These are phyloP conservation scores for Ceyx margarethae DNA, from an alignment of 2,113 vertebrate genomes.

Conservation along the genomic window DNA sequence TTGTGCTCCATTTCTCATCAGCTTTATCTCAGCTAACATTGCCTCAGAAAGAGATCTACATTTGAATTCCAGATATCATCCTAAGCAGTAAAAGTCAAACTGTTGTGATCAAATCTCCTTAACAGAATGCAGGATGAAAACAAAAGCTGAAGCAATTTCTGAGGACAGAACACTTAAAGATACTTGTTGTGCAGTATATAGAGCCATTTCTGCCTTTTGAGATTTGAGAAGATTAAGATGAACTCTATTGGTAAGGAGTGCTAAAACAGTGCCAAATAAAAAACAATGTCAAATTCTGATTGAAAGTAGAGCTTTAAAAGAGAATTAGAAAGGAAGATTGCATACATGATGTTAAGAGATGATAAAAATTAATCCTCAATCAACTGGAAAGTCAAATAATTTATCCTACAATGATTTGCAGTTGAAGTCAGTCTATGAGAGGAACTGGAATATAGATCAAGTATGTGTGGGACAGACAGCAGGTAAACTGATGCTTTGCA, in stretches of 20 bases:
- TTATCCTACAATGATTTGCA: neutral
- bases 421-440: neutral
- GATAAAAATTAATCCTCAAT: neutral
- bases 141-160: neutral
- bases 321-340: neutral
- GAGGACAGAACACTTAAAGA: neutral
- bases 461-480: neutral
- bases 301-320: neutral
- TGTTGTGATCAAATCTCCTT: neutral
- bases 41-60: neutral
- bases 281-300: neutral
- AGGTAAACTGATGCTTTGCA: neutral
- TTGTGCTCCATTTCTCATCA: neutral
- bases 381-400: neutral
- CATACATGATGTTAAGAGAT: neutral
- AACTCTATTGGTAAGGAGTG: neutral
- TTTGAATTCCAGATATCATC: neutral
- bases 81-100: neutral
- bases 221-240: neutral
- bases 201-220: neutral
- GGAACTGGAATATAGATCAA: neutral
- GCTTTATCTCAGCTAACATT: neutral
- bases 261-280: neutral
- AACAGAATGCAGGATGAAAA: neutral
- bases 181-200: neutral